Evolutionary conservation across 2,113 vertebrate genomes (phyloP).

Genomic region (Damaliscus lunatus): DNA sequence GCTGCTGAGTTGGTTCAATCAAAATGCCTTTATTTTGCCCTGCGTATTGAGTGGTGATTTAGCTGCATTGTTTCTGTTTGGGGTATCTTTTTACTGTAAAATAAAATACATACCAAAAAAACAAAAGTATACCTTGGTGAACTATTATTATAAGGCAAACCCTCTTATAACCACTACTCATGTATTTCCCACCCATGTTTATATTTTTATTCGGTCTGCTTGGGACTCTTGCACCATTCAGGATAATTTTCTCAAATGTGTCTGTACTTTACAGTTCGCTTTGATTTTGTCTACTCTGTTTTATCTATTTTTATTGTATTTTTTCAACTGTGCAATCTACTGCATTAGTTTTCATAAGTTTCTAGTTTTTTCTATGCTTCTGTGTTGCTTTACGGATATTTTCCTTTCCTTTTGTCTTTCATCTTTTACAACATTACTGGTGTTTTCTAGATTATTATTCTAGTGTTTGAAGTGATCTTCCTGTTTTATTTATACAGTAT

Average conservation of each 20-base stretch:
- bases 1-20: not conserved
- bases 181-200: too few species aligned
- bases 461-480: not conserved
- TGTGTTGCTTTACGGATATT: not conserved
- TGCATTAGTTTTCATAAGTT: not conserved
- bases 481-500: not conserved
- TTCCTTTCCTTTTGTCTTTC: not conserved
- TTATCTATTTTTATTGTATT: not conserved
- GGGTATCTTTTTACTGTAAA: not conserved
- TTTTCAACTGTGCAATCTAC: not conserved
- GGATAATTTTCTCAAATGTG: not conserved
- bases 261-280: not conserved
- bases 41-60: not conserved
- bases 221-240: not conserved
- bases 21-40: not conserved
- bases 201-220: not conserved
- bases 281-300: not conserved
- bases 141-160: not conserved
- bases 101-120: not conserved
- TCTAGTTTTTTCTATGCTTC: not conserved
- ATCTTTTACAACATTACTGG: not conserved
- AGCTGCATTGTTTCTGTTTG: not conserved
- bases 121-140: not conserved
- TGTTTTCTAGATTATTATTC: not conserved
- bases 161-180: not conserved